These are phyloP conservation scores for Delphinus delphis DNA, from an alignment of 2,113 vertebrate species.

Conservation along the genomic window DNA sequence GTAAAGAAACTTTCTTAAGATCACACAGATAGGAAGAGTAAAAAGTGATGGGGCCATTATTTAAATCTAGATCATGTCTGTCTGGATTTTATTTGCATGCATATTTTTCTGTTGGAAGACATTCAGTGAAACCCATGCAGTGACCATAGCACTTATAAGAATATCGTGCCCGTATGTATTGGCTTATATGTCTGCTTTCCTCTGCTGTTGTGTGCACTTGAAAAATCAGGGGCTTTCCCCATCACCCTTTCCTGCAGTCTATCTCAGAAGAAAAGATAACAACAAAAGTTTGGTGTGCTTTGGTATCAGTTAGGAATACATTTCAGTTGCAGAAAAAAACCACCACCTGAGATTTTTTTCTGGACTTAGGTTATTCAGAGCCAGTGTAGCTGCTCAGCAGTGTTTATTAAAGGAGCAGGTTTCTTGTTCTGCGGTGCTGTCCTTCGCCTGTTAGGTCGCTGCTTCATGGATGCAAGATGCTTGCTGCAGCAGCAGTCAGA, in stretches of 20 bases:
- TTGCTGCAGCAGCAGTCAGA: too few species aligned
- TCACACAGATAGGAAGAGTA: neutral
- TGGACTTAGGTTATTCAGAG: neutral
- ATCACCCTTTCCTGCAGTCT: neutral
- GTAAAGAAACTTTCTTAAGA: neutral
- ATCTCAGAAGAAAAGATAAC: neutral
- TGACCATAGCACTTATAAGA: neutral
- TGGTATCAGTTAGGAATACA: neutral
- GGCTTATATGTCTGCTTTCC: neutral
- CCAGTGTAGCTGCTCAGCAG: neutral
- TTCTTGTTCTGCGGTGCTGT: neutral
- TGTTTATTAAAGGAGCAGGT: neutral
- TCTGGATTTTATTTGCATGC: neutral
- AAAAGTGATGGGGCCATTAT: neutral
- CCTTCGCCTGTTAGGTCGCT: neutral
- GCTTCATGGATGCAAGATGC: neutral
- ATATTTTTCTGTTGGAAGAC: neutral
- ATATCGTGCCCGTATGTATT: accelerated
- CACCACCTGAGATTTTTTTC: neutral
- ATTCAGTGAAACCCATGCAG: neutral
- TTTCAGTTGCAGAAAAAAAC: neutral
- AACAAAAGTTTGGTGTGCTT: neutral
- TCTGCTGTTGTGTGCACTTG: neutral
- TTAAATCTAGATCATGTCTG: neutral
- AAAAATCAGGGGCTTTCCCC: neutral